phyloP scores from a whole-genome alignment of 2,113 vertebrate genomes.

The Campylomormyrus numenius region DNA sequence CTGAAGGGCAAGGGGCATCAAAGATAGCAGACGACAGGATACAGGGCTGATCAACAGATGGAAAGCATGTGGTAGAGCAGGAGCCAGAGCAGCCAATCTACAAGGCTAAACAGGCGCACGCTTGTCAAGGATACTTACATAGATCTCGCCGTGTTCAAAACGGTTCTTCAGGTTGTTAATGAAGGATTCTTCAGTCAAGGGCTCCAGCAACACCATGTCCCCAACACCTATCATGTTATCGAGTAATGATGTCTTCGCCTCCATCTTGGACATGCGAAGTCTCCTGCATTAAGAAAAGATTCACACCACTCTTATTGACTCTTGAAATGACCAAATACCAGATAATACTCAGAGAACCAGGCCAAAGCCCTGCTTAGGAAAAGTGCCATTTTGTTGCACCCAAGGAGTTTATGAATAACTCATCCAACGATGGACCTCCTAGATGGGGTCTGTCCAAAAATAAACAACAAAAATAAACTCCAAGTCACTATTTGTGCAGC shows the following conservation, averaged over 20 bases:
- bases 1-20: not conserved
- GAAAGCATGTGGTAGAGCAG: not conserved
- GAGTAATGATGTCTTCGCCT: conserved; percentile 91
- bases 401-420: not conserved
- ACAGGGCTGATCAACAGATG: not conserved
- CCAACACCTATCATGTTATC: conserved; percentile 97
- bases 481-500: not conserved
- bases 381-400: not conserved
- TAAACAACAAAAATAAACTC: not conserved
- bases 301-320: not conserved
- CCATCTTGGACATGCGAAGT: conserved; percentile 80
- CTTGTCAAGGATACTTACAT: conserved; percentile 70
- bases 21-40: not conserved
- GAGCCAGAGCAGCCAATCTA: not conserved
- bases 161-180: conserved; percentile 85
- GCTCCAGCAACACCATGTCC: conserved; percentile 96
- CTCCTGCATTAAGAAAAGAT: conserved; percentile 41
- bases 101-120: not conserved
- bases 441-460: not conserved
- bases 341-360: not conserved
- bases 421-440: not conserved
- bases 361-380: not conserved
- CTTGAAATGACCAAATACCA: not conserved
- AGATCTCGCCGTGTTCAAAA: conserved; percentile 90
- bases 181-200: conserved; percentile 82